These are phyloP conservation scores for Seriola quinqueradiata DNA, from an alignment of 2,113 vertebrate genomes.

Conservation along the genomic window DNA sequence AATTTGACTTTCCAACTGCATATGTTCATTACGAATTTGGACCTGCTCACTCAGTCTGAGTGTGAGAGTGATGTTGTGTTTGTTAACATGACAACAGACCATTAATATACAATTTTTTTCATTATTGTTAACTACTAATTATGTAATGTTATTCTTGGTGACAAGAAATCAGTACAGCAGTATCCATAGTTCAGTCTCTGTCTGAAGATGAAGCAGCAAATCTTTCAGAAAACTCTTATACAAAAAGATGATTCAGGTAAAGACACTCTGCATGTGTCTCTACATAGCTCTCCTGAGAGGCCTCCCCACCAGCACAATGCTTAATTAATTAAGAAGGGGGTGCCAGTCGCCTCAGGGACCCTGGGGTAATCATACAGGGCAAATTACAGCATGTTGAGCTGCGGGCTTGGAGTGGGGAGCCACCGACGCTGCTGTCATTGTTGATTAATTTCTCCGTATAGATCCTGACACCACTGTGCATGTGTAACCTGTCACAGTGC, in stretches of 20 bases:
- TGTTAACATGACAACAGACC: background rate
- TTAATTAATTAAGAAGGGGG: slow-evolving; percentile 85
- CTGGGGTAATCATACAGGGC: slow-evolving; percentile 85
- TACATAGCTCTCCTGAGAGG: slow-evolving; percentile 37
- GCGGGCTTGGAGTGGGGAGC: slow-evolving; percentile 53
- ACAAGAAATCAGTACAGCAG: background rate
- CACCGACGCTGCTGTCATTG: slow-evolving; percentile 75
- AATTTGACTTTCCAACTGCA: background rate
- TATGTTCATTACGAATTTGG: background rate
- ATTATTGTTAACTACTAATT: background rate
- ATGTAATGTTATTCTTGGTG: background rate
- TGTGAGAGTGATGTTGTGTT: background rate
- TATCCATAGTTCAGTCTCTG: background rate
- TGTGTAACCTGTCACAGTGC: slow-evolving; percentile 83
- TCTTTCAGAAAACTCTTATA: background rate
- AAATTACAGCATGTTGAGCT: slow-evolving; percentile 77
- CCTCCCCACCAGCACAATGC: slow-evolving; percentile 42
- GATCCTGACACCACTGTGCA: slow-evolving; percentile 82
- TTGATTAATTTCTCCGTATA: slow-evolving; percentile 86
- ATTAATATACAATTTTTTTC: background rate
- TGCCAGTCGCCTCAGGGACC: slow-evolving; percentile 67
- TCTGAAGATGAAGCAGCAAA: slow-evolving; percentile 1
- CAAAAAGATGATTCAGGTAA: slow-evolving; percentile 49
- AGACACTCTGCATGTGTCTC: background rate
- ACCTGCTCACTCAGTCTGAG: background rate